These are phyloP conservation scores for Diplogasteroides magnus DNA, from an alignment of 1,140 invertebrate species.

Conservation along the genomic window DNA sequence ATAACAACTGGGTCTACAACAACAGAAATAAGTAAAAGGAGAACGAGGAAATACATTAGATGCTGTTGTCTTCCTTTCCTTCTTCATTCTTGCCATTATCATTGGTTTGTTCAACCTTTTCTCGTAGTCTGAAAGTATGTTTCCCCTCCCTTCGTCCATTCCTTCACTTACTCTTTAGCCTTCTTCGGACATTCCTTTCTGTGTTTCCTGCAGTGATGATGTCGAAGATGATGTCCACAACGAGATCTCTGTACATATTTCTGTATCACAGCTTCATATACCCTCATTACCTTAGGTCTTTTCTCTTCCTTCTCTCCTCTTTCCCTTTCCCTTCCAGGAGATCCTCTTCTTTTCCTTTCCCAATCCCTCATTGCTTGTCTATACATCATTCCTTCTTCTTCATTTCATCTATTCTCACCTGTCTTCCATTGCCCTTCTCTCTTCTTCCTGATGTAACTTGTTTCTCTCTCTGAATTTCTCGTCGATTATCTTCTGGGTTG, in stretches of 20 bases:
- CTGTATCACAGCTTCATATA: background rate
- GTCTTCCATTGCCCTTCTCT: slow-evolving; percentile 20
- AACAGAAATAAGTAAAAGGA: background rate
- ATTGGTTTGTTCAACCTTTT: slow-evolving; percentile 3
- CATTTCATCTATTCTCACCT: slow-evolving; percentile 4
- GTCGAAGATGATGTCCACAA: slow-evolving; percentile 46
- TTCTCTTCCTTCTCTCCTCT: background rate
- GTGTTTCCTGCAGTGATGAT: slow-evolving; percentile 54
- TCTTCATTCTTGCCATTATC: background rate
- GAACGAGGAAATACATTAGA: background rate
- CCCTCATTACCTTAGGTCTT: background rate
- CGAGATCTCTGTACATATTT: slow-evolving; percentile 12
- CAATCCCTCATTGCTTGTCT: background rate
- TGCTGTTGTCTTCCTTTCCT: background rate
- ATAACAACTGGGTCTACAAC: background rate
- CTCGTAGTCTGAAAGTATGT: slow-evolving; percentile 6
- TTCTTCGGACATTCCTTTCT: slow-evolving; percentile 45
- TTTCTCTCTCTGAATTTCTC: slow-evolving; percentile 46
- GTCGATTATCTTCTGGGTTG: slow-evolving; percentile 50
- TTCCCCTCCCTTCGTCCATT: background rate
- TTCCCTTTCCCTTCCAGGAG: background rate
- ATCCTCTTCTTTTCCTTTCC: background rate
- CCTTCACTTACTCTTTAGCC: slow-evolving; percentile 37
- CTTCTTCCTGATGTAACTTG: slow-evolving; percentile 15
- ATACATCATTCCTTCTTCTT: background rate